These are phyloP conservation scores for Colletes gigas DNA, from an alignment of 1,140 invertebrate species.

Conservation along the genomic window DNA sequence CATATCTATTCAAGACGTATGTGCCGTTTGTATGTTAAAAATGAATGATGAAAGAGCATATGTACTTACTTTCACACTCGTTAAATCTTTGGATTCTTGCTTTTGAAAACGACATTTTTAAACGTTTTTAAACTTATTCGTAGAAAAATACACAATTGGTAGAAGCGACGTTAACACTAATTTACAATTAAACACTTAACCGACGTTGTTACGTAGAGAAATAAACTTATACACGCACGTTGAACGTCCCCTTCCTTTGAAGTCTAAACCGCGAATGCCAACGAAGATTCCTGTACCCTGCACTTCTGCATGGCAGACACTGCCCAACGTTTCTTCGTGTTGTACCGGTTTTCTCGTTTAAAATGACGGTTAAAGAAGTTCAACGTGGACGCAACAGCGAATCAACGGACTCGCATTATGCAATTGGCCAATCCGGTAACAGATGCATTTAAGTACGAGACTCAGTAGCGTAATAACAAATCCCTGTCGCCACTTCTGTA, in stretches of 20 bases:
- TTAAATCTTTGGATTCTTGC: constrained; percentile 79
- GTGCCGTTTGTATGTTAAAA: neutral
- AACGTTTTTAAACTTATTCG: constrained; percentile 6
- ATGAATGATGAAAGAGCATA: neutral
- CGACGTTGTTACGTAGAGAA: neutral
- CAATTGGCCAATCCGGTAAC: constrained; percentile 42
- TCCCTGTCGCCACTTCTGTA: too few species aligned
- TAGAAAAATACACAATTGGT: neutral
- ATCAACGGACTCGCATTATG: constrained; percentile 13
- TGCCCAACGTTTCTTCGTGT: constrained; percentile 18
- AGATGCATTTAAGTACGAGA: neutral
- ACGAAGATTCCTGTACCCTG: constrained; percentile 16
- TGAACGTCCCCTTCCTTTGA: constrained; percentile 21
- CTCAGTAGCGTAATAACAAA: constrained; percentile 3
- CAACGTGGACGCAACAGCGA: neutral
- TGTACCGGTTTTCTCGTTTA: constrained; percentile 56
- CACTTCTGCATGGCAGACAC: neutral
- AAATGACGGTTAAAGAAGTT: constrained; percentile 63
- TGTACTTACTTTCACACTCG: constrained; percentile 76
- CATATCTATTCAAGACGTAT: neutral
- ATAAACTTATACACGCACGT: neutral
- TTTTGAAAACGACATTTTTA: constrained; percentile 77
- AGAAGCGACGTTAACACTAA: neutral
- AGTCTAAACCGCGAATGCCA: constrained; percentile 21
- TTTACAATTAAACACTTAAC: neutral